phyloP scores from a whole-genome alignment of 2,797 vertebrate species.

The Leptatherina wallacei region DNA sequence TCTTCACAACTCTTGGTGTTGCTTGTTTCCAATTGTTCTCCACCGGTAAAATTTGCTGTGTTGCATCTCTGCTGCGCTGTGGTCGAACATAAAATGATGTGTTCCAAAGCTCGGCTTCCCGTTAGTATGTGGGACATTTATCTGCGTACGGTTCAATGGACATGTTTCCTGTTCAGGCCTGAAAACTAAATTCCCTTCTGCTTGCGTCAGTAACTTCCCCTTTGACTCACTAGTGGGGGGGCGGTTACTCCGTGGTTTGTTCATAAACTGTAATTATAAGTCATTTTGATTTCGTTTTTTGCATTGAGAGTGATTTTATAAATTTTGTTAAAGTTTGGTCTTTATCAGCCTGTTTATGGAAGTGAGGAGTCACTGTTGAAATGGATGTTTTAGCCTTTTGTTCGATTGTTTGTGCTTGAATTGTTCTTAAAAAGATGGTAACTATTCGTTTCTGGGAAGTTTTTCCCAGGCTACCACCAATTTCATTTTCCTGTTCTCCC shows the following conservation, averaged over 20 bases:
- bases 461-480: background rate
- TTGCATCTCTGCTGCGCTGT: slow-evolving; percentile 46
- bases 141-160: slow-evolving; percentile 39
- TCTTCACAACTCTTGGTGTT: slow-evolving; percentile 11
- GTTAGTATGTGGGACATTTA: slow-evolving; percentile 16
- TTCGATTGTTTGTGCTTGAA: background rate
- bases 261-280: background rate
- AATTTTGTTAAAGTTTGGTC: background rate
- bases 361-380: background rate
- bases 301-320: background rate
- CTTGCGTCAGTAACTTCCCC: slow-evolving; percentile 49
- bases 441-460: background rate
- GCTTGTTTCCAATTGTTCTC: slow-evolving; percentile 32
- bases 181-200: slow-evolving; percentile 61
- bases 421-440: background rate
- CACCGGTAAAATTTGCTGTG: slow-evolving; percentile 21
- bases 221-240: slow-evolving; percentile 55
- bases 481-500: background rate
- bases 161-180: slow-evolving; percentile 68
- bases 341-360: background rate
- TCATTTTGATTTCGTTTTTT: background rate
- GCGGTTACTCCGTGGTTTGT: slow-evolving; percentile 11
- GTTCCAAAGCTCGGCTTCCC: slow-evolving; percentile 39
- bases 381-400: background rate
- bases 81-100: slow-evolving; percentile 20